Base-by-base conservation (phyloP, 2,888 invertebrate species). In the Marronus borbonicus region DNA sequence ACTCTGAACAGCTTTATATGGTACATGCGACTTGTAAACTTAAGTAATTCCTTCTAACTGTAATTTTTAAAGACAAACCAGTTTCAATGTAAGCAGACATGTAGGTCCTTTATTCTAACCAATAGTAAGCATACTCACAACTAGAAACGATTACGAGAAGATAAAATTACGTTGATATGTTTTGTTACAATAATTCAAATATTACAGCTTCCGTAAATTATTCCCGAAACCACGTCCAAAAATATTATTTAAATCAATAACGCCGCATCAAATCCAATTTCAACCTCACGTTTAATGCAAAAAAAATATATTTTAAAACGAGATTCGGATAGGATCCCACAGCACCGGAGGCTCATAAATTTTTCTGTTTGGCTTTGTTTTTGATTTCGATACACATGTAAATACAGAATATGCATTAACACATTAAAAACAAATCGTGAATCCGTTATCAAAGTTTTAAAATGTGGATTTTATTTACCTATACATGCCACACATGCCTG, bases 391-490 rank as follows among this genome's bases (percentile, higher is more conserved):
- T 17, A 12, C 55, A 4, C 7, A 55, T 17, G 17, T 55, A 55
- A 17, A 55, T 55, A 55, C 7, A 55, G 55, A 55, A 55, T 55
- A 17, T 7, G 55, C 55, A 17, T 55, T 55, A 17, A 55, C 0
- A 36, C 5, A 5, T 36, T 36, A 36, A 36, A 36, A 55, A 55
- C 3, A 17, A 55, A 55, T 44, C 44, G 44, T 12, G 12, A n/a
- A 55, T 55, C 55, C 55, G 55, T 17, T 55, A n/a, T 55, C 4
- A 55, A 55, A 55, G 5, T n/a, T 55, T 55, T 55, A 55, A 55
- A 55, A 55, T 55, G n/a, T 55, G 55, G n/a, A 55, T 52, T 8
- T 52, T 52, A 17, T 52, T 52, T n/a, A 14, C 14, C 3, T 52
- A 52, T 7, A 3, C 17, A 52, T 3, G 14, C 4, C 2, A 2